These are phyloP conservation scores for Steatocranus sp. DNA, from an alignment of 2,797 vertebrate species.

Conservation along the genomic window DNA sequence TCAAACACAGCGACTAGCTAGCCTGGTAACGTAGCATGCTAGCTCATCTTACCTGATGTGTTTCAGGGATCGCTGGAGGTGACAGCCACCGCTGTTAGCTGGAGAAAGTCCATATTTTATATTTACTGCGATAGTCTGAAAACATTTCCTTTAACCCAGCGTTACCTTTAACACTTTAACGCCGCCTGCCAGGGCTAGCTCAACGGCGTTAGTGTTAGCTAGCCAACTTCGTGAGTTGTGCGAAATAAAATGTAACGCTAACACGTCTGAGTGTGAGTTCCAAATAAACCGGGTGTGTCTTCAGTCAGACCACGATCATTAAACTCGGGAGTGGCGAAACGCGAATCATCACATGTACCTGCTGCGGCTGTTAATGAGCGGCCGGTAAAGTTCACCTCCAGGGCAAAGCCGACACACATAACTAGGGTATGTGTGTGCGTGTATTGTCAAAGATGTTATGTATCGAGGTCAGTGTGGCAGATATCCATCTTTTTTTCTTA, in stretches of 20 bases:
- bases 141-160: neutral
- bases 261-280: neutral
- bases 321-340: neutral
- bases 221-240: neutral
- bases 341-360: neutral
- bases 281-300: neutral
- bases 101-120: neutral
- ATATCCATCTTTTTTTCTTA: neutral
- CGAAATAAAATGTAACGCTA: neutral
- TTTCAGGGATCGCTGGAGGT: neutral
- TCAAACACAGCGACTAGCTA: neutral
- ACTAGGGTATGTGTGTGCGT: neutral
- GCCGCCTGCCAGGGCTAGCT: neutral
- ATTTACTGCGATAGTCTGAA: neutral
- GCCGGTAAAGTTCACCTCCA: neutral
- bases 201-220: neutral
- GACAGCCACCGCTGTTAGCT: neutral
- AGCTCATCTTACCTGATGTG: slow-evolving; percentile 34
- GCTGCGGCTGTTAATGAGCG: neutral
- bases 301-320: neutral
- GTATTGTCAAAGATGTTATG: neutral
- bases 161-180: neutral
- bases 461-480: neutral
- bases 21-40: neutral
- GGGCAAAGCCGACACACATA: neutral